Evolutionary conservation across 2,888 invertebrate species (phyloP).

Genomic region (Tenthredo amoena): DNA sequence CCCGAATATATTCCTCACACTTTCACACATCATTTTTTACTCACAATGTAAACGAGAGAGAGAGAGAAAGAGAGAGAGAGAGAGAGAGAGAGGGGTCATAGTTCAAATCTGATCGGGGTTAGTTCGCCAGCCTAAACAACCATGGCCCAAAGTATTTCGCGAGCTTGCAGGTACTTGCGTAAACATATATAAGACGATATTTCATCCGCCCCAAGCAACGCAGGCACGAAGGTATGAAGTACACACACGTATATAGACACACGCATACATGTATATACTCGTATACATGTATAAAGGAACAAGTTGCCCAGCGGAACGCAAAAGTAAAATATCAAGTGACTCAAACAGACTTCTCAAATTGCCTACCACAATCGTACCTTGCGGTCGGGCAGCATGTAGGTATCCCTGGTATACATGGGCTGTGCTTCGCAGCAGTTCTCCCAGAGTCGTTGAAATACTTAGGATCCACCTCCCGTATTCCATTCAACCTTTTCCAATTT

Average conservation of each 20-base stretch:
- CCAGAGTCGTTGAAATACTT: slow-evolving; percentile 30
- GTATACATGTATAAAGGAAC: background rate
- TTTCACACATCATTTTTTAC: background rate
- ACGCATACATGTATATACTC: no score
- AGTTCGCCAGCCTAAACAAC: background rate
- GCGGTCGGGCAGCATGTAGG: slow-evolving; percentile 2
- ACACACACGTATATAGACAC: no score
- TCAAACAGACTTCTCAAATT: slow-evolving; percentile 46
- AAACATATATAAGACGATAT: background rate
- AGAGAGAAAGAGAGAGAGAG: no score
- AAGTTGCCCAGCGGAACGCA: slow-evolving; percentile 20
- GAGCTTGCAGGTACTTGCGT: background rate
- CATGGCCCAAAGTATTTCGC: background rate
- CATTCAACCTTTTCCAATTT: slow-evolving; percentile 23
- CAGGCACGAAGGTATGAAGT: no score
- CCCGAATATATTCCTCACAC: background rate
- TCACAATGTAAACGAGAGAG: background rate
- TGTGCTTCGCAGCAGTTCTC: slow-evolving; percentile 13
- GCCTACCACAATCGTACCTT: slow-evolving; percentile 33
- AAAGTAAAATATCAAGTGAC: slow-evolving; percentile 47
- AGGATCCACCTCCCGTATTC: slow-evolving; percentile 30
- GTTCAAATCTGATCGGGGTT: slow-evolving; percentile 2
- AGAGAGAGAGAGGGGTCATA: background rate
- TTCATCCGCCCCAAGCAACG: background rate
- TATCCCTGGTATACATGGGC: background rate